Base-by-base conservation (phyloP, 2,797 vertebrate genomes). In the Ataeniobius toweri region DNA sequence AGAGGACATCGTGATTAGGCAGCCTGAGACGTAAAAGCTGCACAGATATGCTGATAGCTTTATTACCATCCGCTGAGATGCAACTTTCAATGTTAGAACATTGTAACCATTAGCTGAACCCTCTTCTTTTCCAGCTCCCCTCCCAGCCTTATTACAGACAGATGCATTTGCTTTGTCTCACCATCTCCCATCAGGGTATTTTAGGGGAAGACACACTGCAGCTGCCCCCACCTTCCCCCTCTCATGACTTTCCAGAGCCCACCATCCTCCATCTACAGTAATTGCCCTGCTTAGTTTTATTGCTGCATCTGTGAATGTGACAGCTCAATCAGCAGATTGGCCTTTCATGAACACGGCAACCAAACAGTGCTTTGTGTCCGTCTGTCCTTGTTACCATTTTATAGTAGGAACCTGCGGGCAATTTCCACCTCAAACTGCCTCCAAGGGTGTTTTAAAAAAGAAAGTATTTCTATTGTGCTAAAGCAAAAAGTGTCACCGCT, bases 211-310 rank as follows among this genome's bases (percentile, higher is more conserved):
- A 89, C 76, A 85, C 83, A 92, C 84, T 86, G 79, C 76, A 48
- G 73, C 80, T 39, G 13, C 71, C 71, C 67, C 75, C 24, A 63
- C 83, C 77, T 72, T 73, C 73, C 83, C 75, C 83, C 71, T 65
- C 36, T 67, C 39, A 68, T 44, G 39, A 68, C 65, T 68, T 63
- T 79, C 55, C 26, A 58, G 82, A 74, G 82, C 83, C 83, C 77
- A 77, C 82, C 71, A 18, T 84, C 88, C 86, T 87, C 89, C 73
- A 93, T 91, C 88, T 88, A 85, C 91, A 86, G 87, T 93, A 94
- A 96, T 95, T 94, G 93, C 89, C 88, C 90, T 89, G 92, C 89
- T 95, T 92, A 89, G 91, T 92, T 94, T 94, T 94, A 94, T 91
- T 88, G 90, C 89, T 28, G 90, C 91, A 92, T 92, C 87, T 91